Base-by-base conservation (phyloP, 2,888 invertebrate species). In the Spisula solida region DNA sequence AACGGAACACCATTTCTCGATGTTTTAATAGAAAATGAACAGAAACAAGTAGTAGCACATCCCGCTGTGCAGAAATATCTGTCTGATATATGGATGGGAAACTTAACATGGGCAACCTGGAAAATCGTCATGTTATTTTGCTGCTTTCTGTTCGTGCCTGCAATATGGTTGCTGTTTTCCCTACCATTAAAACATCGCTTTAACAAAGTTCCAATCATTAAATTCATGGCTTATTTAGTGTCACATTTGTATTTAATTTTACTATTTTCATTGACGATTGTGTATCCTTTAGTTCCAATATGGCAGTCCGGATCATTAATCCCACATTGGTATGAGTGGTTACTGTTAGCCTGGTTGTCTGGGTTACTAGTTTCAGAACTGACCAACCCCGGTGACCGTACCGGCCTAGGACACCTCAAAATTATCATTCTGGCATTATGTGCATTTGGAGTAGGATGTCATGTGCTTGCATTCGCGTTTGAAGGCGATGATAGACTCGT, bases 181-280 rank as follows among this genome's bases (percentile, higher is more conserved):
- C 98, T 99, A 96, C 99, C 99, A 84, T 97, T 99, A 96, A 98
- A 98, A 75, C 99, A 99, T 97, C 98, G 98, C 97, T 99, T 98
- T 97, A 98, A 99, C 97, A 99, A 99, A 97, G 99, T 99, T 95
- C 99, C 99, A 88, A 99, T 99, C 96, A 99, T 99, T 96, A 99
- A 99, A 97, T 99, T 99, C 97, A 99, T 99, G 98, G 99, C 99
- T 79, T 99, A 99, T 97, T 97, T 99, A 95, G 99, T 99, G 41
- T 99, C 99, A 12, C 99, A 99, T 97, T 98, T 99, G 95, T 99
- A 99, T 97, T 98, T 99, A 94, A 99, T 99, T 98, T 97, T 98
- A 93, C 98, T 99, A 95, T 98, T 99, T 94, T 98, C 98, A 94
- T 97, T 99, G 94, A 98, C 98, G 55, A 96, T 96, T 16, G 97